Evolutionary conservation across 2,888 invertebrate species (phyloP).

Genomic region (Agrochola litura): DNA sequence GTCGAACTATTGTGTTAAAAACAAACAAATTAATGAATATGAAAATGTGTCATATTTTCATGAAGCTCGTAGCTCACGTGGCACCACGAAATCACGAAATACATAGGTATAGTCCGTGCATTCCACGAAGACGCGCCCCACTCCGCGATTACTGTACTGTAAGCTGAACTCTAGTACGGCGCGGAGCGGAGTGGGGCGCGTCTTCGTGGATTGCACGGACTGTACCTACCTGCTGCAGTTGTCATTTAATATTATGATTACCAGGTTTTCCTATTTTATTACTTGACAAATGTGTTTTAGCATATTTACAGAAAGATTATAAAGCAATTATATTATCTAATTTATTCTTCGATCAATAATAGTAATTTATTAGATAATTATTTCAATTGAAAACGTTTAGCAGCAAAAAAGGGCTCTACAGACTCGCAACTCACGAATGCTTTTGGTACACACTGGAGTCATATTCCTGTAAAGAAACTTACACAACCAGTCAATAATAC

Average conservation of each 20-base stretch:
- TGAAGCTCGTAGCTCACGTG: neutral
- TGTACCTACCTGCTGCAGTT: neutral
- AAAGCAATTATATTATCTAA: constrained; percentile 1
- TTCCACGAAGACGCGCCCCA: too few relatives aligned
- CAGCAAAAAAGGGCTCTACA: neutral
- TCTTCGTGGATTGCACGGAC: too few relatives aligned
- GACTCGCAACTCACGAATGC: neutral
- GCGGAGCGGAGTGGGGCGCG: too few relatives aligned
- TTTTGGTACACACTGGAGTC: neutral
- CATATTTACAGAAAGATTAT: neutral
- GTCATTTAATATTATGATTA: neutral
- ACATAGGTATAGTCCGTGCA: too few relatives aligned
- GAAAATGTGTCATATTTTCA: constrained; percentile 9
- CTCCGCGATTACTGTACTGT: too few relatives aligned
- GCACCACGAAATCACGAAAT: neutral
- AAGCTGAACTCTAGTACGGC: too few relatives aligned
- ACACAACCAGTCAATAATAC: constrained; percentile 37
- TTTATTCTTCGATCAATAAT: too few relatives aligned
- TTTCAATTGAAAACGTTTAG: constrained; percentile 4
- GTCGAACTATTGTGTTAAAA: neutral
- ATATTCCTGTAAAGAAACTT: constrained; percentile 14
- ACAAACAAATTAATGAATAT: neutral
- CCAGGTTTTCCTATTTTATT: neutral
- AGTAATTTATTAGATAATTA: neutral
- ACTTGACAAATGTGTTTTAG: neutral